phyloP scores from a whole-genome alignment of 2,888 invertebrate genomes.

The Eupithecia subfuscata region DNA sequence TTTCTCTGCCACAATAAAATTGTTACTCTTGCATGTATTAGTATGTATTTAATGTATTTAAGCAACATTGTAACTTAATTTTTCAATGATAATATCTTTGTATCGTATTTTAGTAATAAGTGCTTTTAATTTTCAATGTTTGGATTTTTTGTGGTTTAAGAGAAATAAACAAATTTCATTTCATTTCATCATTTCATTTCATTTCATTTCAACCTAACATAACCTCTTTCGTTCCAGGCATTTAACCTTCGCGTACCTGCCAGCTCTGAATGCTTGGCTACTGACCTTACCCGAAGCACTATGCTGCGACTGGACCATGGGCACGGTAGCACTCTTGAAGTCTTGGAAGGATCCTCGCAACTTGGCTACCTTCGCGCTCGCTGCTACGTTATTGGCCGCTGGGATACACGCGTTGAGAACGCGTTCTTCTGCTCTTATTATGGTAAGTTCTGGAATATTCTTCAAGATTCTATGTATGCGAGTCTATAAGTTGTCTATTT shows the following conservation, averaged over 20 bases:
- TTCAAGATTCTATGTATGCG: background rate
- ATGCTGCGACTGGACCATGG: conserved; percentile 99
- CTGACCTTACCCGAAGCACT: conserved; percentile 94
- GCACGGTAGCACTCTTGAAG: conserved; percentile 93
- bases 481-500: background rate
- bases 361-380: conserved; percentile 89
- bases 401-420: conserved; percentile 78
- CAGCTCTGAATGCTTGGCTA: conserved; percentile 95
- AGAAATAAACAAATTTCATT: no score
- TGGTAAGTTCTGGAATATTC: conserved; percentile 60
- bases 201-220: background rate
- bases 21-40: no score
- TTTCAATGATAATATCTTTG: no score
- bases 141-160: no score
- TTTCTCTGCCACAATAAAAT: no score
- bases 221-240: conserved; percentile 83
- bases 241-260: conserved; percentile 96
- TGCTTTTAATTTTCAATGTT: no score
- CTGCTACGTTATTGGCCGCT: conserved; percentile 84
- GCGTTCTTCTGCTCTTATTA: conserved; percentile 74
- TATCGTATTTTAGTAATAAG: no score
- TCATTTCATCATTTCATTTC: no score
- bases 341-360: conserved; percentile 92
- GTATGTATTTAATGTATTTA: no score
- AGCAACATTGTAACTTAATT: no score